These are phyloP conservation scores for Aphidoletes aphidimyza DNA, from an alignment of 2,888 invertebrate genomes.

Conservation along the genomic window DNA sequence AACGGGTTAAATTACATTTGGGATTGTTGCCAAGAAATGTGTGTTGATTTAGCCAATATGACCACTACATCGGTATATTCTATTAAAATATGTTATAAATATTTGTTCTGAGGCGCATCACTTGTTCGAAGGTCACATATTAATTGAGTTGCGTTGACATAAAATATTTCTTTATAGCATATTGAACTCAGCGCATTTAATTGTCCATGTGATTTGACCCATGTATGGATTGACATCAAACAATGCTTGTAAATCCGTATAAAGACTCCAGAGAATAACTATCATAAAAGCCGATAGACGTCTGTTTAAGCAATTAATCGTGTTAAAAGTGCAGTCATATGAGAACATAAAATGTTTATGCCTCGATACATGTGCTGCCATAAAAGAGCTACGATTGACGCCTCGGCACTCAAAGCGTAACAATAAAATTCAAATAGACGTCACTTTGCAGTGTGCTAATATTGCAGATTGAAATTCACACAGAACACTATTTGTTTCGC, in stretches of 20 bases:
- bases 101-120: too few relatives aligned
- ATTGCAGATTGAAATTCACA: background rate
- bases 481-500: background rate
- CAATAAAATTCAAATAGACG: background rate
- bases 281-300: background rate
- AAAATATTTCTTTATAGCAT: background rate
- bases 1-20: too few relatives aligned
- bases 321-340: background rate
- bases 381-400: background rate
- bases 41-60: too few relatives aligned
- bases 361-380: background rate
- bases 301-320: background rate
- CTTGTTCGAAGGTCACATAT: background rate
- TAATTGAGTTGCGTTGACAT: background rate
- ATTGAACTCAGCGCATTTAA: background rate
- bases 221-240: background rate
- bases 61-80: too few relatives aligned
- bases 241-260: background rate
- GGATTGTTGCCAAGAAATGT: too few relatives aligned
- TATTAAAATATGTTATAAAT: too few relatives aligned
- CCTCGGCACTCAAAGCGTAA: background rate
- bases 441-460: background rate
- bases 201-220: background rate
- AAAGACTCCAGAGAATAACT: too few relatives aligned
- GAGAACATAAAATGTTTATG: background rate